phyloP scores from a whole-genome alignment of 2,113 vertebrate species.

The Salvelinus fontinalis region DNA sequence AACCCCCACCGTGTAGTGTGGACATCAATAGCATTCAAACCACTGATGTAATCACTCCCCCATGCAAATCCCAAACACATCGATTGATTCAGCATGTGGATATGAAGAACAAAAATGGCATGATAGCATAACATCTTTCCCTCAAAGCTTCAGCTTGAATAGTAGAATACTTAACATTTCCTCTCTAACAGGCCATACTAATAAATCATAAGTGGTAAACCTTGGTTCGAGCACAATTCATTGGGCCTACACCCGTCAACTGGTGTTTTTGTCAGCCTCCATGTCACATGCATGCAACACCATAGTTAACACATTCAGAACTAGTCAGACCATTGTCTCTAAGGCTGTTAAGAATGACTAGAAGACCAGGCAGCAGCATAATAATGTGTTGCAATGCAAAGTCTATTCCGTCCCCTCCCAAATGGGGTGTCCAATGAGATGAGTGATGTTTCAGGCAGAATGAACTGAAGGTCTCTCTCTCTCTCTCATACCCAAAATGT shows the following conservation, averaged over 20 bases:
- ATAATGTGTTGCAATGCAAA: neutral
- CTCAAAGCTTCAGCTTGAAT: neutral
- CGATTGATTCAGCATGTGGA: no score
- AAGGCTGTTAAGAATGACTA: neutral
- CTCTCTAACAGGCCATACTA: neutral
- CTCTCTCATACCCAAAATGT: constrained; percentile 13
- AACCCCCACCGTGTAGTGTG: neutral
- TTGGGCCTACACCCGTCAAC: neutral
- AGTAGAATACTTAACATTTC: neutral
- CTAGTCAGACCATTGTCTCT: neutral
- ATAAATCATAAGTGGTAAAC: neutral
- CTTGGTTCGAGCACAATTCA: neutral
- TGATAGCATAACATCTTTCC: neutral
- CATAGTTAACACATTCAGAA: neutral
- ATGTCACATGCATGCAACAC: neutral
- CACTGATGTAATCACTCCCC: neutral
- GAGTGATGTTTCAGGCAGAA: constrained; percentile 38
- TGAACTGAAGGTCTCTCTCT: constrained; percentile 21
- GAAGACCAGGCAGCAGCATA: neutral
- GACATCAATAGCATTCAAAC: neutral
- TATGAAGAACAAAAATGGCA: neutral
- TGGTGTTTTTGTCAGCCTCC: neutral
- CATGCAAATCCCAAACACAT: neutral
- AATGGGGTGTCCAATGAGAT: constrained; percentile 16
- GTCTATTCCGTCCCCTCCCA: neutral